These are phyloP conservation scores for Nicator chloris DNA, from an alignment of 2,113 vertebrate genomes.

Conservation along the genomic window DNA sequence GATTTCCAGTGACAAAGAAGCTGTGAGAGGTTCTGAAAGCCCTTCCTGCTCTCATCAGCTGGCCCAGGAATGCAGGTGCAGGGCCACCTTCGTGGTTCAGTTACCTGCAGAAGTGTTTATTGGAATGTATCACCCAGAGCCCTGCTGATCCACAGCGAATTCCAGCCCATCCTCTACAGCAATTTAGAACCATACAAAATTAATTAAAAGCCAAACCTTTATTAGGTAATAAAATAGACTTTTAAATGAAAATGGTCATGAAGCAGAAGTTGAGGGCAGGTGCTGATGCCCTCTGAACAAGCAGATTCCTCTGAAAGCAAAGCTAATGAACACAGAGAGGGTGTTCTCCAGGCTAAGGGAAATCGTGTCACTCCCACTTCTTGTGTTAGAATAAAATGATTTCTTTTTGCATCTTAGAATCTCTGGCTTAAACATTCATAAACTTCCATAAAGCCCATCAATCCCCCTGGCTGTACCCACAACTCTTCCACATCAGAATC, in stretches of 20 bases:
- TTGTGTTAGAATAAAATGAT: background rate
- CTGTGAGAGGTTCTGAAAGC: background rate
- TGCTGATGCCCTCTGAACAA: background rate
- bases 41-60: background rate
- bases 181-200: background rate
- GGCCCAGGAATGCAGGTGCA: background rate
- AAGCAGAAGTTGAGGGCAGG: slow-evolving; percentile 5
- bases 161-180: background rate
- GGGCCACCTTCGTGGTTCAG: background rate
- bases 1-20: background rate
- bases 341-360: background rate
- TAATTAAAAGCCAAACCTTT: slow-evolving; percentile 17
- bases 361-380: background rate
- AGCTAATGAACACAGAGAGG: background rate
- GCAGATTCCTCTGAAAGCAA: background rate
- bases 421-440: background rate
- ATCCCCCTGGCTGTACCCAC: background rate
- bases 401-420: background rate
- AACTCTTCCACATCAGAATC: background rate
- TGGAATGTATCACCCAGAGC: background rate
- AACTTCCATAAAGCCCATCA: background rate
- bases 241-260: background rate
- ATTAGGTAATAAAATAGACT: background rate
- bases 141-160: background rate
- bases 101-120: background rate